These are phyloP conservation scores for Macrochelys suwanniensis DNA, from an alignment of 2,797 vertebrate species.

Conservation along the genomic window DNA sequence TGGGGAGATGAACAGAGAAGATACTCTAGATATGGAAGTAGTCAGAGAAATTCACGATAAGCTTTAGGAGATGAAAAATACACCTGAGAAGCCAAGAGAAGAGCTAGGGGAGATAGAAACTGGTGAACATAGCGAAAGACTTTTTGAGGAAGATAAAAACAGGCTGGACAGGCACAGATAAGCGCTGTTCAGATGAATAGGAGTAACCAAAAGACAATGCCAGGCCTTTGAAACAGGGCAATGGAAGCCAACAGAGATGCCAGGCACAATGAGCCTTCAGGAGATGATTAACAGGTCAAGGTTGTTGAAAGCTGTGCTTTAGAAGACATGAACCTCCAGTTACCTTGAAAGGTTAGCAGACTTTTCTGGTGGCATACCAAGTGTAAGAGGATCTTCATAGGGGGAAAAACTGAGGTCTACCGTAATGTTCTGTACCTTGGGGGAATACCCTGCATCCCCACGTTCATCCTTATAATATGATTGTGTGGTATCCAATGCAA, in stretches of 20 bases:
- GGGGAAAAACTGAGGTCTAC: neutral
- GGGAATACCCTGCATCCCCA: no score
- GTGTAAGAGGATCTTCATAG: neutral
- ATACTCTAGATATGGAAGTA: constrained; percentile 60
- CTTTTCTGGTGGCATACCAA: neutral
- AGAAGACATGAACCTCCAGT: constrained; percentile 11
- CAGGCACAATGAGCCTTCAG: neutral
- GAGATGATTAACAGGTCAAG: constrained; percentile 36
- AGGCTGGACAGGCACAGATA: constrained; percentile 42
- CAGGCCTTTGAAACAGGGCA: constrained; percentile 24
- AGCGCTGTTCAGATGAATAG: constrained; percentile 32
- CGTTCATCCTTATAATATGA: no score
- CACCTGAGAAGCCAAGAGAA: constrained; percentile 49
- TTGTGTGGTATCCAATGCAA: no score
- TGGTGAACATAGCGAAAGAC: neutral
- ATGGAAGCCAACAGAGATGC: constrained; percentile 18
- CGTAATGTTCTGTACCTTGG: no score
- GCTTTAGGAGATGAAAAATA: constrained; percentile 32
- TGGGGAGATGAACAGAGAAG: constrained; percentile 32
- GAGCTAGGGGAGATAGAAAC: constrained; percentile 30
- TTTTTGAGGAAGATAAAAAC: constrained; percentile 26
- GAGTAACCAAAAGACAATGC: constrained; percentile 45
- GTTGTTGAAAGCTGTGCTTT: neutral
- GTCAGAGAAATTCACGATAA: constrained; percentile 1
- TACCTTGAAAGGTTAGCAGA: neutral